A percentile compares a stretch with the other conserved stretches of the same genome.
Conservation (phyloP, 1,140 invertebrate species). For the Protaetia brevitarsis region DNA sequence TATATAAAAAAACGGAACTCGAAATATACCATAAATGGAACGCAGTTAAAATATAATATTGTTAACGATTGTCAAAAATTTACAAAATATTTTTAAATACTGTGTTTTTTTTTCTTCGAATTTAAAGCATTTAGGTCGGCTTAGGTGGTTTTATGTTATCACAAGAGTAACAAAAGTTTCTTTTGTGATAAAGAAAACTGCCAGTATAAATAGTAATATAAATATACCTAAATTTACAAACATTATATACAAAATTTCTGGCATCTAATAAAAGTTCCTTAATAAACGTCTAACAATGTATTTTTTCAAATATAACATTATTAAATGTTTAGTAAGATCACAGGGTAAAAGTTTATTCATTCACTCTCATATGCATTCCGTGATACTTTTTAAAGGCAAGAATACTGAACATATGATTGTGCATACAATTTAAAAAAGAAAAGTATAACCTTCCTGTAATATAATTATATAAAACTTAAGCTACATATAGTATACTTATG, state of each 20-base stretch:
- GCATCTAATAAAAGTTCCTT: not conserved
- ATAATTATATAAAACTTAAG: too few species aligned
- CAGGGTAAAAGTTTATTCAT: not conserved
- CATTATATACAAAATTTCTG: not conserved
- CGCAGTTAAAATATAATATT: not conserved
- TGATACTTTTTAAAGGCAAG: conserved; percentile 10
- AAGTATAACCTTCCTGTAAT: too few species aligned
- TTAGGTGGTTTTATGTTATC: not conserved
- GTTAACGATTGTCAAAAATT: not conserved
- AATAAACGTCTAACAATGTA: not conserved
- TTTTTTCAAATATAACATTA: not conserved
- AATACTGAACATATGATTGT: conserved; percentile 12
- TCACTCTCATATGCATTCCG: not conserved
- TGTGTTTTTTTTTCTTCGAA: not conserved
- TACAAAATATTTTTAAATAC: not conserved
- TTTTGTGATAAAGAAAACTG: not conserved
- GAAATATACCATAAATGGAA: not conserved
- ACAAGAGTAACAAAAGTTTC: not conserved
- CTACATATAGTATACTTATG: too few species aligned
- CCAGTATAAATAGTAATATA: conserved; percentile 12
- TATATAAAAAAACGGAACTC: not conserved
- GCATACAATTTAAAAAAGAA: too few species aligned
- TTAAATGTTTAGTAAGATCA: conserved; percentile 1
- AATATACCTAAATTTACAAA: conserved; percentile 7
- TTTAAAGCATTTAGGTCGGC: not conserved